Conservation (phyloP, 2,888 invertebrate species). For the Cephonodes hylas region DNA sequence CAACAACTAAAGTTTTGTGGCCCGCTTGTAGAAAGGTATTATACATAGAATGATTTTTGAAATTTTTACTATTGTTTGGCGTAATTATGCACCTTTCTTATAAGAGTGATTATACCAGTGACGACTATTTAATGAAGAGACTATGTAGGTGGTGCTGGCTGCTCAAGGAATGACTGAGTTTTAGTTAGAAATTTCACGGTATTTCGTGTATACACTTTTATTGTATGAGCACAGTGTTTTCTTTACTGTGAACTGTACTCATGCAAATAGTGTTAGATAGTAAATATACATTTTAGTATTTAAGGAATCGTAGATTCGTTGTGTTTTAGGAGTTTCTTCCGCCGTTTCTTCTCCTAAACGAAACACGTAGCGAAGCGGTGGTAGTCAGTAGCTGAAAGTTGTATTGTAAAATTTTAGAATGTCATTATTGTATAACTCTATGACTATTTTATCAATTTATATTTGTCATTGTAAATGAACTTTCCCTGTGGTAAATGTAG, state of each 20-base stretch:
- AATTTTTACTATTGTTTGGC: not conserved
- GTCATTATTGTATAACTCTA: too few species aligned
- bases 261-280: not conserved
- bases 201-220: not conserved
- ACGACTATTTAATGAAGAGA: not conserved
- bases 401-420: not conserved
- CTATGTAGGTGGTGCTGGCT: not conserved
- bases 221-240: not conserved
- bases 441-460: not conserved
- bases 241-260: not conserved
- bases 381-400: not conserved
- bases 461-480: not conserved
- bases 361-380: not conserved
- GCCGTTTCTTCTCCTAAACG: not conserved
- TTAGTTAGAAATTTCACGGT: not conserved
- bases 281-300: not conserved
- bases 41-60: not conserved
- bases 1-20: too few species aligned
- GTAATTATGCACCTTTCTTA: not conserved
- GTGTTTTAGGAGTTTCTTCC: not conserved
- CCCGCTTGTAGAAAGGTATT: too few species aligned
- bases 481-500: too few species aligned
- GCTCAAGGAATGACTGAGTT: not conserved
- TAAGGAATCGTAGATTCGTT: not conserved
- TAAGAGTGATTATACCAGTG: not conserved